A percentile compares a stretch with the other conserved stretches of the same genome.
phyloP scores from a whole-genome alignment of 2,888 invertebrate genomes.

The Rugalucina vietnamica region DNA sequence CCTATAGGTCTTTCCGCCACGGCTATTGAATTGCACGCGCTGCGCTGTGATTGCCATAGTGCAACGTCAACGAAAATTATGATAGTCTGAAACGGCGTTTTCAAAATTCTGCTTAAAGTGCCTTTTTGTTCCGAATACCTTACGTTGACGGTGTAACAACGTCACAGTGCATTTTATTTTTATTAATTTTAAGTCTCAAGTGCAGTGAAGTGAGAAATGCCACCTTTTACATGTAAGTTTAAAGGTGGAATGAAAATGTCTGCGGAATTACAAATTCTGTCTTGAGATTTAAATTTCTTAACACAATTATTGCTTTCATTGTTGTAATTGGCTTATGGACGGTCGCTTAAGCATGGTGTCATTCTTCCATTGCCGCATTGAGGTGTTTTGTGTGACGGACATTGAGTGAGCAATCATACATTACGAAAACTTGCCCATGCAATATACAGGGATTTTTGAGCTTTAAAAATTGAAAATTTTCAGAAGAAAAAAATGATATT shows the following conservation, averaged over 20 bases:
- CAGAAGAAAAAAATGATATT: neutral
- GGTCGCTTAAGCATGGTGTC: too few species aligned
- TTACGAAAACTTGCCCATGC: neutral
- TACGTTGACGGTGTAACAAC: neutral
- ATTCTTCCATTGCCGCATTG: neutral
- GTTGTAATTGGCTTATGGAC: too few species aligned
- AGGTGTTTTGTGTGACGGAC: neutral
- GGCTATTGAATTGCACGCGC: slow-evolving; percentile 23
- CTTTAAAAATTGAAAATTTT: neutral
- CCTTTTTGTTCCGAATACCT: neutral
- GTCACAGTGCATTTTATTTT: neutral
- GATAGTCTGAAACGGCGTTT: too few species aligned
- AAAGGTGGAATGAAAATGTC: too few species aligned
- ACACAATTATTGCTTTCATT: too few species aligned
- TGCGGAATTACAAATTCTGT: too few species aligned
- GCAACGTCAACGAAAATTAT: too few species aligned
- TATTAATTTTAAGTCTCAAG: neutral
- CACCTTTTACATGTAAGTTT: too few species aligned
- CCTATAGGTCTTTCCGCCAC: slow-evolving; percentile 23
- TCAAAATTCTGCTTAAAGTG: neutral
- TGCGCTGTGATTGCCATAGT: too few species aligned
- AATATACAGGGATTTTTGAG: neutral
- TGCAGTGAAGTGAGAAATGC: too few species aligned
- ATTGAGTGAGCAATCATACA: neutral
- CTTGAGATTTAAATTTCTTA: too few species aligned